These are phyloP conservation scores for Orthosia cruda DNA, from an alignment of 2,888 invertebrate genomes.

Conservation along the genomic window DNA sequence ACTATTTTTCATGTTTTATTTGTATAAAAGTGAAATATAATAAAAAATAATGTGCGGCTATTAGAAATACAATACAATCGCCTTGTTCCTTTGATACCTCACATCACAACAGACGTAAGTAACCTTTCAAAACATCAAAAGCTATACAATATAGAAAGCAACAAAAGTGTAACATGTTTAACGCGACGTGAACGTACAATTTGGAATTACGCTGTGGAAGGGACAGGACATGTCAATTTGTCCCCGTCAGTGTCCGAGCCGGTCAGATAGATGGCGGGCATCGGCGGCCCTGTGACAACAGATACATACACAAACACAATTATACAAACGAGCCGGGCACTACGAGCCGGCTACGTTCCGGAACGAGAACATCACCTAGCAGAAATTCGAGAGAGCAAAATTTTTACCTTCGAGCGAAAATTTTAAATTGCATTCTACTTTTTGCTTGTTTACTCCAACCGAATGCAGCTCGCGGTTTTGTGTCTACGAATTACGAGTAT, in stretches of 20 bases:
- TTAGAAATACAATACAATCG: slow-evolving; percentile 30
- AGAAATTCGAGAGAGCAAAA: slow-evolving; percentile 45
- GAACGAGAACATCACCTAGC: slow-evolving; percentile 48
- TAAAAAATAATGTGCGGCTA: not conserved
- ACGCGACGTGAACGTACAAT: slow-evolving; percentile 61
- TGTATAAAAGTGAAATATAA: not conserved
- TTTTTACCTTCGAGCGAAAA: slow-evolving; percentile 47
- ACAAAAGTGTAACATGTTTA: slow-evolving; percentile 58
- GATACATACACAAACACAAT: slow-evolving; percentile 72
- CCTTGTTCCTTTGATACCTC: slow-evolving; percentile 28
- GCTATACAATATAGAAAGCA: slow-evolving; percentile 45
- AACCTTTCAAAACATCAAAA: slow-evolving; percentile 51
- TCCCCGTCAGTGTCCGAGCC: slow-evolving; percentile 73
- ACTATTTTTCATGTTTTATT: slow-evolving; percentile 8
- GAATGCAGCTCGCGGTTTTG: slow-evolving; percentile 47
- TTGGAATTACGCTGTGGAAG: slow-evolving; percentile 64
- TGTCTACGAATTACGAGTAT: slow-evolving; percentile 41
- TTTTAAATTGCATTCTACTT: slow-evolving; percentile 58
- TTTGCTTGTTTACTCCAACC: slow-evolving; percentile 46
- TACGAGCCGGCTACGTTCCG: slow-evolving; percentile 61
- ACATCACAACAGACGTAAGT: slow-evolving; percentile 41
- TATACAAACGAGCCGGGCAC: slow-evolving; percentile 72
- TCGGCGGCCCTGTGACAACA: slow-evolving; percentile 61
- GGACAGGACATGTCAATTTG: slow-evolving; percentile 83
- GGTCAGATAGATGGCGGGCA: slow-evolving; percentile 68